Evolutionary conservation across 2,797 vertebrate genomes (phyloP).

Genomic region (Silurus aristotelis): DNA sequence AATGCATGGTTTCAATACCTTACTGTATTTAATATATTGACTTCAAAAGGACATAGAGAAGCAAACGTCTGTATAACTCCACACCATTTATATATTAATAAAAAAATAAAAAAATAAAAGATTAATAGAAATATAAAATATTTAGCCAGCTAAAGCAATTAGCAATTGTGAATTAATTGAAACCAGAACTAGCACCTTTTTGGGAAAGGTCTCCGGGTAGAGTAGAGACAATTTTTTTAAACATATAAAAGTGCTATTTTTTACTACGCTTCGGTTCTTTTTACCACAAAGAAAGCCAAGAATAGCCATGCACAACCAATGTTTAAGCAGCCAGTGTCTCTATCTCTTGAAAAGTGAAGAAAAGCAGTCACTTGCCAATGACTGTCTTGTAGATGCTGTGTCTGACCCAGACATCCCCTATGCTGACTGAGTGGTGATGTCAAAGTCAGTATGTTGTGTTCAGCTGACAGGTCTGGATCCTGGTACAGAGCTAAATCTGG

Average conservation of each 20-base stretch:
- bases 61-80: background rate
- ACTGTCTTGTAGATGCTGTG: background rate
- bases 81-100: too few relatives aligned
- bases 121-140: too few relatives aligned
- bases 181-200: too few relatives aligned
- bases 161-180: too few relatives aligned
- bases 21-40: background rate
- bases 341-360: background rate
- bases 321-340: background rate
- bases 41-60: background rate
- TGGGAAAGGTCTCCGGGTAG: too few relatives aligned
- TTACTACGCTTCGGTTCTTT: background rate
- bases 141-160: too few relatives aligned
- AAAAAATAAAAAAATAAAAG: too few relatives aligned
- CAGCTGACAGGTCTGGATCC: constrained; percentile 3
- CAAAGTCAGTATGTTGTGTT: constrained; percentile 9
- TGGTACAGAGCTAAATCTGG: background rate
- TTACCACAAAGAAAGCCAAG: background rate
- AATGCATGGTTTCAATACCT: background rate
- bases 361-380: background rate
- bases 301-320: background rate
- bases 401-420: constrained; percentile 5
- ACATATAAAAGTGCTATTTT: too few relatives aligned
- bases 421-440: background rate
- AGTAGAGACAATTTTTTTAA: too few relatives aligned